Evolutionary conservation across 2,113 vertebrate genomes (phyloP).

Genomic region (Oryzias celebensis): DNA sequence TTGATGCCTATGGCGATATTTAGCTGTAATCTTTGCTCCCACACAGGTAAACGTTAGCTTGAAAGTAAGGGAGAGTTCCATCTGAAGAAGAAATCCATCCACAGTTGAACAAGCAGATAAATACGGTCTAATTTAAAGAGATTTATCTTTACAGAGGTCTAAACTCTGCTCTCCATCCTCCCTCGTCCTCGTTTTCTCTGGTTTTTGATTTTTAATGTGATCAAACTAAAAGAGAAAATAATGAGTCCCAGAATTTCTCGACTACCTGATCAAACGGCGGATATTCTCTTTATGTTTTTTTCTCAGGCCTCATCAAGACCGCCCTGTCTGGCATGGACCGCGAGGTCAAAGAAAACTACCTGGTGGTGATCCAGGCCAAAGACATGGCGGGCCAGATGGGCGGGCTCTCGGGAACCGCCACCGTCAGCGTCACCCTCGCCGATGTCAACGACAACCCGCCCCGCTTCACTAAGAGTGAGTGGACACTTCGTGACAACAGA

Average conservation of each 20-base stretch:
- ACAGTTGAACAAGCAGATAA: slow-evolving; percentile 6
- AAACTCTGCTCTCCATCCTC: neutral
- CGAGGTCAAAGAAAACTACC: slow-evolving; percentile 90
- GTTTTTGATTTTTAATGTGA: too few species aligned
- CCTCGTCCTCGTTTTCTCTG: neutral
- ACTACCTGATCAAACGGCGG: too few species aligned
- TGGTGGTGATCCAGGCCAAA: slow-evolving; percentile 96
- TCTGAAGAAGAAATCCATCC: too few species aligned
- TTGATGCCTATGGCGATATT: neutral
- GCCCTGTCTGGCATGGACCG: slow-evolving; percentile 94
- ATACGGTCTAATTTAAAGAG: neutral
- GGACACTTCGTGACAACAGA: slow-evolving; percentile 35
- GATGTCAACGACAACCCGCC: slow-evolving; percentile 96
- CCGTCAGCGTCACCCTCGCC: slow-evolving; percentile 88
- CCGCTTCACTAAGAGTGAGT: slow-evolving; percentile 89
- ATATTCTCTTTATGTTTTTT: neutral
- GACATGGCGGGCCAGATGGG: slow-evolving; percentile 99
- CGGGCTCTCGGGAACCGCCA: slow-evolving; percentile 91
- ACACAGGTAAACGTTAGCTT: neutral
- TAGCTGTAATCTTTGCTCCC: neutral
- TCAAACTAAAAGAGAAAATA: neutral
- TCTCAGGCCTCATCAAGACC: slow-evolving; percentile 90
- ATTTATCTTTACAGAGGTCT: neutral
- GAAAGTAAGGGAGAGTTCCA: neutral
- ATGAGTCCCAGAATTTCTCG: neutral